phyloP scores from a whole-genome alignment of 2,113 vertebrate genomes.

The Trochalopteron elliotii region DNA sequence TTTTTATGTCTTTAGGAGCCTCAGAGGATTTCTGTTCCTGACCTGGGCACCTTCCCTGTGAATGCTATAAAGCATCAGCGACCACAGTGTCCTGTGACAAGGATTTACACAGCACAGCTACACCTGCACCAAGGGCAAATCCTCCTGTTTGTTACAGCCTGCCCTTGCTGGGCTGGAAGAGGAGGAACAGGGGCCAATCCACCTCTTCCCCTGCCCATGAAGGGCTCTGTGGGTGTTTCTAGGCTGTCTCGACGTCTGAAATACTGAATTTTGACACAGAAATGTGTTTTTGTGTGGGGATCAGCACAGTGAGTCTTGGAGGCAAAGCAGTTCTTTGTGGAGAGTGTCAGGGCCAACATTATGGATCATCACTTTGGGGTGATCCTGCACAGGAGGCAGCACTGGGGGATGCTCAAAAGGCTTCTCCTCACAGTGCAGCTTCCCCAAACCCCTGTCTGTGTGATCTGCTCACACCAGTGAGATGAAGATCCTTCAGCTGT shows the following conservation, averaged over 20 bases:
- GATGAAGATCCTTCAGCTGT: background rate
- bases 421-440: background rate
- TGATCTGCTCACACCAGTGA: background rate
- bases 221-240: background rate
- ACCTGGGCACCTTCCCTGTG: background rate
- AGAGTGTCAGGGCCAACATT: background rate
- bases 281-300: background rate
- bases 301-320: background rate
- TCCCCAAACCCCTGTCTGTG: background rate
- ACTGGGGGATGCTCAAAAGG: background rate
- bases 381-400: background rate
- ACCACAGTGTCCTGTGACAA: background rate
- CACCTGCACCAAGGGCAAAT: background rate
- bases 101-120: background rate
- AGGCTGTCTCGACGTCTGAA: background rate
- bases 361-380: background rate
- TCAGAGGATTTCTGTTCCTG: background rate
- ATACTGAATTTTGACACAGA: background rate
- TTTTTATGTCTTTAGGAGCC: background rate
- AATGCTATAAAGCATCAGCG: background rate
- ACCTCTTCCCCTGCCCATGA: background rate
- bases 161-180: accelerated
- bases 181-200: accelerated
- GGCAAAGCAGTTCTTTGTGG: background rate
- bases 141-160: background rate